These are phyloP conservation scores for Scrobipalpa costella DNA, from an alignment of 2,888 invertebrate species.

Conservation along the genomic window DNA sequence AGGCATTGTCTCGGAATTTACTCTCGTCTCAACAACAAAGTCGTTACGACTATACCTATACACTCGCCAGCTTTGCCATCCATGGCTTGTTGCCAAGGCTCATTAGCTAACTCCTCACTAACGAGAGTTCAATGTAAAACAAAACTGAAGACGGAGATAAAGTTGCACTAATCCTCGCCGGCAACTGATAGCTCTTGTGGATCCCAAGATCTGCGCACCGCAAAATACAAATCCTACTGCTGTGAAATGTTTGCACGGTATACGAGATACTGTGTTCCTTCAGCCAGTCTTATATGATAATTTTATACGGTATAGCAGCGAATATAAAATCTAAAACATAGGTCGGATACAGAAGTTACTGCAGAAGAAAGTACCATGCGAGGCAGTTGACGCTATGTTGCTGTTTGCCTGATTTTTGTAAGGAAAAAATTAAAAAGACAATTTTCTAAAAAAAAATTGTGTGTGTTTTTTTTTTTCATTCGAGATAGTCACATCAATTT, in stretches of 20 bases:
- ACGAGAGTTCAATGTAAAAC: slow-evolving; percentile 1
- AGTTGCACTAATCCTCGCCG: background rate
- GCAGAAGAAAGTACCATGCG: too few relatives aligned
- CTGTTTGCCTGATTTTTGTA: too few relatives aligned
- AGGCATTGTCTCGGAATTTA: slow-evolving; percentile 6
- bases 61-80: background rate
- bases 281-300: background rate
- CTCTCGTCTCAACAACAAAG: background rate
- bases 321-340: too few relatives aligned
- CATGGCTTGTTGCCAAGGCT: background rate
- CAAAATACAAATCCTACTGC: slow-evolving; percentile 27
- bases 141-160: background rate
- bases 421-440: too few relatives aligned
- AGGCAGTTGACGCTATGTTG: too few relatives aligned
- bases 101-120: background rate
- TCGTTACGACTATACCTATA: background rate
- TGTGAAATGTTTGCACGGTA: slow-evolving; percentile 25
- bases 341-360: too few relatives aligned
- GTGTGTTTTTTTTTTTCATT: too few relatives aligned
- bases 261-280: background rate
- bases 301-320: background rate
- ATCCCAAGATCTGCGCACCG: slow-evolving; percentile 20
- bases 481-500: too few relatives aligned
- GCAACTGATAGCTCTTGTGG: slow-evolving; percentile 13
- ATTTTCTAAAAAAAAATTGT: too few relatives aligned